These are phyloP conservation scores for Octodonta nipae DNA, from an alignment of 2,888 invertebrate species.

Conservation along the genomic window DNA sequence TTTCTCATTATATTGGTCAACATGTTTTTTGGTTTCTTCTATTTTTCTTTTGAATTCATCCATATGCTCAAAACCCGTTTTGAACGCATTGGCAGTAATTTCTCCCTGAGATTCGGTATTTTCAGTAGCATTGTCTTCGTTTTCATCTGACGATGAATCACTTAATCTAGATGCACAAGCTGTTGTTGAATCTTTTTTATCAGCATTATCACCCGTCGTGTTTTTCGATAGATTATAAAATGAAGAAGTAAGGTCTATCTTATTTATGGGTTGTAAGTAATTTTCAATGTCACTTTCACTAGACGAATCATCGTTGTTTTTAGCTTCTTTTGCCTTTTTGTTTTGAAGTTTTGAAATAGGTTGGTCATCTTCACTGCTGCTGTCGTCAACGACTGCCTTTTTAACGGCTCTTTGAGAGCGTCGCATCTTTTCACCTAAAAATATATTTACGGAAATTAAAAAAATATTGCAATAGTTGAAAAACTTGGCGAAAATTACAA, in stretches of 20 bases:
- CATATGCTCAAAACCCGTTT: slow-evolving; percentile 40
- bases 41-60: slow-evolving; percentile 46
- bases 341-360: too few relatives aligned
- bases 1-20: slow-evolving; percentile 38
- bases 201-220: slow-evolving; percentile 19
- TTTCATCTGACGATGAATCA: slow-evolving; percentile 28
- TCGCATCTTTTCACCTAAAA: too few relatives aligned
- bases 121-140: slow-evolving; percentile 14
- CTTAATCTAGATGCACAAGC: slow-evolving; percentile 23
- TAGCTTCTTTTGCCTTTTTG: slow-evolving; percentile 6
- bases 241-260: slow-evolving; percentile 42
- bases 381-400: too few relatives aligned
- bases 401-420: too few relatives aligned
- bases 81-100: slow-evolving; percentile 7
- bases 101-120: slow-evolving; percentile 4
- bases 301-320: slow-evolving; percentile 23
- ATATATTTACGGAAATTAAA: too few relatives aligned
- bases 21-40: slow-evolving; percentile 46
- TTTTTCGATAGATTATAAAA: slow-evolving; percentile 34
- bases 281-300: slow-evolving; percentile 40
- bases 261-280: slow-evolving; percentile 40
- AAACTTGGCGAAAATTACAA: too few relatives aligned
- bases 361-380: too few relatives aligned
- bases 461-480: too few relatives aligned
- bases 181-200: slow-evolving; percentile 30